A percentile compares a stretch with the other conserved stretches of the same genome.
Evolutionary conservation across 2,888 invertebrate species (phyloP).

Genomic region (Dinocampus coccinellae): DNA sequence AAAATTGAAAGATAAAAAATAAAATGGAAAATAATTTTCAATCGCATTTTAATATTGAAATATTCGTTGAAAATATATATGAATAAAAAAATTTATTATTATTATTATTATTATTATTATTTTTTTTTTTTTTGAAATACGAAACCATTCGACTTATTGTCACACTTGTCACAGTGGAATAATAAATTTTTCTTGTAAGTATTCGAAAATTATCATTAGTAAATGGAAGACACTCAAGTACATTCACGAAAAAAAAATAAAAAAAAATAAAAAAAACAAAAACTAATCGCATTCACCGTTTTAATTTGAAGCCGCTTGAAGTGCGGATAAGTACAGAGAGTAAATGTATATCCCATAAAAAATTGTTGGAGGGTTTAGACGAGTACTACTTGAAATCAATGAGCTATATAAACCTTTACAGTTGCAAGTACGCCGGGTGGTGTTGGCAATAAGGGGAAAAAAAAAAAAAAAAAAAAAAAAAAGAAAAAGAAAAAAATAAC

Average conservation of each 20-base stretch:
- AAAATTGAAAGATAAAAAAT: neutral
- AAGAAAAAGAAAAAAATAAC: neutral
- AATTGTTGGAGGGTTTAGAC: constrained; percentile 5
- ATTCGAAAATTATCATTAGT: neutral
- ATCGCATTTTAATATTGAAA: too few relatives aligned
- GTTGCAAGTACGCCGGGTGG: neutral
- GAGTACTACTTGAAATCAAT: constrained; percentile 33
- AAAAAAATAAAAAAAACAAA: neutral
- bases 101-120: too few relatives aligned
- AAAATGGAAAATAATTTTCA: too few relatives aligned
- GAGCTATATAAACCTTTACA: constrained; percentile 24
- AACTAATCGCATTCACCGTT: constrained; percentile 26
- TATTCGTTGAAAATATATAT: too few relatives aligned
- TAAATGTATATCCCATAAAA: neutral
- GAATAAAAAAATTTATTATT: too few relatives aligned
- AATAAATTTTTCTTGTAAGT: neutral
- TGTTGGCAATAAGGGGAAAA: too few relatives aligned
- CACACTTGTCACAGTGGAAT: neutral
- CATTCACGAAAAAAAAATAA: neutral
- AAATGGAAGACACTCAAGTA: neutral
- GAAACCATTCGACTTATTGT: neutral
- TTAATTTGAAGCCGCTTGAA: constrained; percentile 26
- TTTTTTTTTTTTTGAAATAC: too few relatives aligned
- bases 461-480: too few relatives aligned
- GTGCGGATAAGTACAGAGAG: neutral